phyloP scores from a whole-genome alignment of 2,888 invertebrate genomes.

The Dryocosmus kuriphilus region DNA sequence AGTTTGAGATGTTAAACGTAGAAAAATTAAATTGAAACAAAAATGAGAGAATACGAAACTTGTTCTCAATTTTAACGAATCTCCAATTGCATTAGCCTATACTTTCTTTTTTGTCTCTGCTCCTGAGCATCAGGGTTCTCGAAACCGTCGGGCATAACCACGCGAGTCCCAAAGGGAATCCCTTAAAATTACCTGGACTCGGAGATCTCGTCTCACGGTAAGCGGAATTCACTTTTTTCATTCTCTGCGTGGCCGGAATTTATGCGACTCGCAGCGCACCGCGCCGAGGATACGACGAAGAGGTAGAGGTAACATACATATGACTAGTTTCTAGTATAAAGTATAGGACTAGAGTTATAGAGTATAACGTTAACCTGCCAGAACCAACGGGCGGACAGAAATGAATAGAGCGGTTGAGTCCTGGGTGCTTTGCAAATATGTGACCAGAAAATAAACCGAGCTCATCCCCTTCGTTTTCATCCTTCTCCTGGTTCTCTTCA shows the following conservation, averaged over 20 bases:
- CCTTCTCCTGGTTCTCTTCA: slow-evolving; percentile 39
- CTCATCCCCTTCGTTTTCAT: slow-evolving; percentile 39
- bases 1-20: too few relatives aligned
- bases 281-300: slow-evolving; percentile 27
- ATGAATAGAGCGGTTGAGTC: slow-evolving; percentile 70
- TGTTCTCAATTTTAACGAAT: background rate
- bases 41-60: background rate
- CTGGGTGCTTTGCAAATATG: slow-evolving; percentile 74
- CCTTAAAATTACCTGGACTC: slow-evolving; percentile 1
- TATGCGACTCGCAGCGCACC: slow-evolving; percentile 58
- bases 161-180: background rate
- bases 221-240: slow-evolving; percentile 6
- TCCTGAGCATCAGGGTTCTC: too few relatives aligned
- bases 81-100: background rate
- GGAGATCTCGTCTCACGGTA: background rate
- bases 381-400: slow-evolving; percentile 63
- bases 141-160: background rate
- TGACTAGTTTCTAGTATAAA: background rate
- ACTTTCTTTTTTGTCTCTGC: background rate
- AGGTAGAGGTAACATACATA: background rate
- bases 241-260: slow-evolving; percentile 63
- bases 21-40: background rate
- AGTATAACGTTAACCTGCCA: slow-evolving; percentile 1
- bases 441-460: slow-evolving; percentile 73
- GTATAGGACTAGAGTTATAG: background rate